phyloP scores from a whole-genome alignment of 2,797 vertebrate species.

The Rhincodon typus region DNA sequence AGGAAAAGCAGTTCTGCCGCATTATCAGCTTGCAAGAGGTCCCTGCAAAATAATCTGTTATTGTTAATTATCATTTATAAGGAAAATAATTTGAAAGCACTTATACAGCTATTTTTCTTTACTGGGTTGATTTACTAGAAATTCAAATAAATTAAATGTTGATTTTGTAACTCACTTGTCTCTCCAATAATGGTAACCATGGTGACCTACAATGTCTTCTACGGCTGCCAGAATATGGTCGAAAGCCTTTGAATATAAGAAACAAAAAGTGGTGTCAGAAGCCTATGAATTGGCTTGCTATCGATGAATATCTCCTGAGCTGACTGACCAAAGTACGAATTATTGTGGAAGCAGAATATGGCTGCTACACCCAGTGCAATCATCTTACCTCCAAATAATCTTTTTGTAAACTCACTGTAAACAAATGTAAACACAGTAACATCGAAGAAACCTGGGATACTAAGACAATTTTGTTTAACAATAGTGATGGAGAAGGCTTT shows the following conservation, averaged over 20 bases:
- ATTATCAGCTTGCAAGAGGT: not conserved
- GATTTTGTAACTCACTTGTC: constrained; percentile 73
- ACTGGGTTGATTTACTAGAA: not conserved
- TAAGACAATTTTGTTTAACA: not conserved
- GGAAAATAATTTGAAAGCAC: not conserved
- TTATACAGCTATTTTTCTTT: not conserved
- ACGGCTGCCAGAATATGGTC: constrained; percentile 92
- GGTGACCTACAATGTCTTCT: constrained; percentile 89
- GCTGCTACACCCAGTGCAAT: not conserved
- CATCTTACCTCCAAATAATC: not conserved
- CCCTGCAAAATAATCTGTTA: not conserved
- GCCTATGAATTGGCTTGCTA: not conserved
- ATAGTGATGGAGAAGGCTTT: not conserved
- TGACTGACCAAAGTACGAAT: not conserved
- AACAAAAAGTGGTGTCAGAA: not conserved
- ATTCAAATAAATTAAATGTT: not conserved
- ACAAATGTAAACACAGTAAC: not conserved
- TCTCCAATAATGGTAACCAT: constrained; percentile 93
- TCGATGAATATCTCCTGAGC: not conserved
- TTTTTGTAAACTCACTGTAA: not conserved
- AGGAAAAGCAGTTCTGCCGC: not conserved
- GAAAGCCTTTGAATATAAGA: constrained; percentile 69
- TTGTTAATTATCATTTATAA: not conserved
- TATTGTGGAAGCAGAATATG: not conserved
- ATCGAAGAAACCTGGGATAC: not conserved